phyloP scores from a whole-genome alignment of 2,113 vertebrate species.

The Megaceryle maxima region DNA sequence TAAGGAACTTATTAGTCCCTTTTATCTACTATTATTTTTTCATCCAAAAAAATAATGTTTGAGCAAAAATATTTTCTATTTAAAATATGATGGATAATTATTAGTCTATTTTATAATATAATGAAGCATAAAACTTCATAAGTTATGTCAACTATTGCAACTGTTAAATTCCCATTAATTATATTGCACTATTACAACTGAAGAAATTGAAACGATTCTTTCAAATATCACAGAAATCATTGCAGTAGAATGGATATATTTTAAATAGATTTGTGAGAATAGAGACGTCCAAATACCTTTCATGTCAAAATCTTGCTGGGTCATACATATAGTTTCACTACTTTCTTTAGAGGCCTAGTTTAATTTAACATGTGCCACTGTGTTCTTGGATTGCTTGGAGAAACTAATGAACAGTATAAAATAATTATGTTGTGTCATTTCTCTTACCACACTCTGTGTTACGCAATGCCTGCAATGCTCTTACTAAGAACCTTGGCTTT shows the following conservation, averaged over 20 bases:
- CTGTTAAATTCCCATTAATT: not conserved
- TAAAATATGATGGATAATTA: not conserved
- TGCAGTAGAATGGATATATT: not conserved
- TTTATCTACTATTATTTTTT: not conserved
- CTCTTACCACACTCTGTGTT: not conserved
- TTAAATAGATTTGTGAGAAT: not conserved
- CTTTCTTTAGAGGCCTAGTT: not conserved
- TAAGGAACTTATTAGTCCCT: not conserved
- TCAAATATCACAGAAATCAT: not conserved
- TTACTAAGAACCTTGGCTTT: not conserved
- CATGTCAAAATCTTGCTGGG: not conserved
- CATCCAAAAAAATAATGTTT: not conserved
- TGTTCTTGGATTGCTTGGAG: not conserved
- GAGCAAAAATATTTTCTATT: not conserved
- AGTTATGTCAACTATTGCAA: not conserved
- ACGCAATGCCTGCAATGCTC: not conserved
- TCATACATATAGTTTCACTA: not conserved
- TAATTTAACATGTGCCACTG: not conserved
- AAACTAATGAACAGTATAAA: not conserved
- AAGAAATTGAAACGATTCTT: not conserved
- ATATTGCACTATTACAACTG: not conserved
- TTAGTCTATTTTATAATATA: not conserved
- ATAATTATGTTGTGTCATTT: not conserved
- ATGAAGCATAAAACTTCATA: not conserved
- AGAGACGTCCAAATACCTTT: not conserved